phyloP scores from a whole-genome alignment of 2,888 invertebrate species.

The Andrena hattorfiana region DNA sequence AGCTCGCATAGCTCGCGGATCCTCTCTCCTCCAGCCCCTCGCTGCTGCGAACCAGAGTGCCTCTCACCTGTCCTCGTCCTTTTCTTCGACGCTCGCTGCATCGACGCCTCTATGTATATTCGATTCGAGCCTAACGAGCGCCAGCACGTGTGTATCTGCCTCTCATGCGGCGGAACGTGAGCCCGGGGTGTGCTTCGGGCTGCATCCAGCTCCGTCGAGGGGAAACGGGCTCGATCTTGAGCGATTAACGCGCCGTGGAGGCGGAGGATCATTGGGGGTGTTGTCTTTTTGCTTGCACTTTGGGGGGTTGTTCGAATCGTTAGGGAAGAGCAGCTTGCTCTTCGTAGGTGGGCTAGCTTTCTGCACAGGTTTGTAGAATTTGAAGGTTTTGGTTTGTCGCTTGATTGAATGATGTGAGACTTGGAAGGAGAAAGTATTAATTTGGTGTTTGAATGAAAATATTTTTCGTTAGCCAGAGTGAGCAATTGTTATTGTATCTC shows the following conservation, averaged over 20 bases:
- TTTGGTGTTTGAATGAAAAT: too few species aligned
- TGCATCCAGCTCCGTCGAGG: neutral
- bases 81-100: conserved; percentile 13
- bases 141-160: conserved; percentile 20
- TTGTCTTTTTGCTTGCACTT: too few species aligned
- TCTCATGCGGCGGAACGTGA: neutral
- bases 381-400: too few species aligned
- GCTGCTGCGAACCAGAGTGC: conserved; percentile 22
- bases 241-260: neutral
- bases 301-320: too few species aligned
- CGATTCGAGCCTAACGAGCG: conserved; percentile 44
- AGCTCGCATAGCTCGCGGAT: conserved; percentile 44
- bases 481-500: too few species aligned
- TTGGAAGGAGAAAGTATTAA: too few species aligned
- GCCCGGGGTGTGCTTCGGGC: conserved; percentile 22
- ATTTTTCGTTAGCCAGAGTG: too few species aligned
- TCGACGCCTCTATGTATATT: conserved; percentile 13
- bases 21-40: conserved; percentile 26
- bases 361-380: too few species aligned
- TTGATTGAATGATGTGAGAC: too few species aligned
- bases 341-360: too few species aligned
- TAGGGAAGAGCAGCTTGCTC: too few species aligned
- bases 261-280: neutral
- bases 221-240: conserved; percentile 7
- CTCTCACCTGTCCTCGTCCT: conserved; percentile 50